Evolutionary conservation across 2,888 invertebrate species (phyloP).

Genomic region (Crematogaster levior): DNA sequence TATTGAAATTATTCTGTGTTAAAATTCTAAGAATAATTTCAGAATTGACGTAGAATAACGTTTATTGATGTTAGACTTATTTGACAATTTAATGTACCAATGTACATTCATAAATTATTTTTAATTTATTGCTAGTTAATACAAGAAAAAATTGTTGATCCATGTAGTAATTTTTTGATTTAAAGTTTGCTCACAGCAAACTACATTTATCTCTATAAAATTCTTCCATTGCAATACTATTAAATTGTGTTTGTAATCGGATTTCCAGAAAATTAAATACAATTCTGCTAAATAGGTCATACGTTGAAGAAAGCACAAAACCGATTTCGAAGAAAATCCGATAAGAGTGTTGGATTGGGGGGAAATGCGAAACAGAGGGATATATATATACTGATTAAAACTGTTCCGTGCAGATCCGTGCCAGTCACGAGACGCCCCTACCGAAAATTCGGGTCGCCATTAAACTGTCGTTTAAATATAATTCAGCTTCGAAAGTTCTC

Average conservation of each 20-base stretch:
- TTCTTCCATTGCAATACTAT: not conserved
- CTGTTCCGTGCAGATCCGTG: slow-evolving; percentile 32
- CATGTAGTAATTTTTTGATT: not conserved
- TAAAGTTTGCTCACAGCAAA: not conserved
- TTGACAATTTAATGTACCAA: not conserved
- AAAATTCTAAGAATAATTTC: no score
- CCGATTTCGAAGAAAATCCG: slow-evolving; percentile 39
- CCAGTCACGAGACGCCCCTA: slow-evolving; percentile 46
- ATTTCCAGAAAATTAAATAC: slow-evolving; percentile 29
- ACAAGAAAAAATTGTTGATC: not conserved
- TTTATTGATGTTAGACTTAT: not conserved
- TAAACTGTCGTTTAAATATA: slow-evolving; percentile 46
- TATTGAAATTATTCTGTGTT: not conserved
- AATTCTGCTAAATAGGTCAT: slow-evolving; percentile 36
- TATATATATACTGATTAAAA: slow-evolving; percentile 39
- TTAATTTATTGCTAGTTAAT: not conserved
- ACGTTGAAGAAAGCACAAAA: slow-evolving; percentile 8
- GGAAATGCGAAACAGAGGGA: not conserved
- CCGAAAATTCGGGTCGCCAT: slow-evolving; percentile 39
- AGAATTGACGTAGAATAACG: no score
- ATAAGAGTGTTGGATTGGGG: not conserved
- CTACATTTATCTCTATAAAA: slow-evolving; percentile 8
- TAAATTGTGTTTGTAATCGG: slow-evolving; percentile 20
- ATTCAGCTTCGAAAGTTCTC: slow-evolving; percentile 16
- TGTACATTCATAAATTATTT: not conserved